A percentile compares a stretch with the other conserved stretches of the same genome.
Conservation (phyloP, 1,140 invertebrate genomes). For the Agraylea sexmaculata region DNA sequence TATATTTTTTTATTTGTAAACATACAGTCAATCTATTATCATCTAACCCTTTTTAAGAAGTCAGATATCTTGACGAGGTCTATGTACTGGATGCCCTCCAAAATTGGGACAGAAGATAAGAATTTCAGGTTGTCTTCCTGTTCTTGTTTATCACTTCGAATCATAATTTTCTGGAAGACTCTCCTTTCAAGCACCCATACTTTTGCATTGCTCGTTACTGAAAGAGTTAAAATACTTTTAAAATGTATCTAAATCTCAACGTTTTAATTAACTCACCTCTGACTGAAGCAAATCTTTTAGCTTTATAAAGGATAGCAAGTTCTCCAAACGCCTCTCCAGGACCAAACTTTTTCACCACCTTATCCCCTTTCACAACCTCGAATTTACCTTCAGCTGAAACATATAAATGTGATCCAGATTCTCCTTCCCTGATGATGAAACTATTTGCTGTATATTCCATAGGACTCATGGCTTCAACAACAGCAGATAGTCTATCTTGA, state of each 20-base stretch:
- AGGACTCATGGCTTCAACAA: constrained; percentile 87
- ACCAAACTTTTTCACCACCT: constrained; percentile 65
- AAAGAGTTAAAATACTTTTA: constrained; percentile 16
- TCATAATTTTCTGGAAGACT: constrained; percentile 82
- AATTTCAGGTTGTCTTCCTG: constrained; percentile 76
- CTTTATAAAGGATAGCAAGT: constrained; percentile 87
- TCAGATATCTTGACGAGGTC: constrained; percentile 80
- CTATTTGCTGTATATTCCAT: constrained; percentile 61
- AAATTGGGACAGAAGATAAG: constrained; percentile 70
- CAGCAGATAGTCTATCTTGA: constrained; percentile 62
- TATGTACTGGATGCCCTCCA: constrained; percentile 70
- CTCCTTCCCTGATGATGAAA: constrained; percentile 80
- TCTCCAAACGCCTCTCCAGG: constrained; percentile 86
- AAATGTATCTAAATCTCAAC: not conserved
- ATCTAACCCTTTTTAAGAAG: constrained; percentile 69
- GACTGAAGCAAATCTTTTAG: constrained; percentile 76
- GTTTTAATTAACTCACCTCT: constrained; percentile 43
- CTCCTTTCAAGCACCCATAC: constrained; percentile 80
- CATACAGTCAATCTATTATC: not conserved
- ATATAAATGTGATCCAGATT: constrained; percentile 66
- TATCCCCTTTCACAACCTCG: constrained; percentile 72
- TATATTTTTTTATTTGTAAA: not conserved
- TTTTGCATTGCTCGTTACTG: constrained; percentile 68
- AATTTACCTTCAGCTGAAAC: constrained; percentile 75
- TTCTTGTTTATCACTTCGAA: constrained; percentile 63